A percentile compares a stretch with the other conserved stretches of the same genome.
phyloP scores from a whole-genome alignment of 2,113 vertebrate species.

The Petroica traversi region DNA sequence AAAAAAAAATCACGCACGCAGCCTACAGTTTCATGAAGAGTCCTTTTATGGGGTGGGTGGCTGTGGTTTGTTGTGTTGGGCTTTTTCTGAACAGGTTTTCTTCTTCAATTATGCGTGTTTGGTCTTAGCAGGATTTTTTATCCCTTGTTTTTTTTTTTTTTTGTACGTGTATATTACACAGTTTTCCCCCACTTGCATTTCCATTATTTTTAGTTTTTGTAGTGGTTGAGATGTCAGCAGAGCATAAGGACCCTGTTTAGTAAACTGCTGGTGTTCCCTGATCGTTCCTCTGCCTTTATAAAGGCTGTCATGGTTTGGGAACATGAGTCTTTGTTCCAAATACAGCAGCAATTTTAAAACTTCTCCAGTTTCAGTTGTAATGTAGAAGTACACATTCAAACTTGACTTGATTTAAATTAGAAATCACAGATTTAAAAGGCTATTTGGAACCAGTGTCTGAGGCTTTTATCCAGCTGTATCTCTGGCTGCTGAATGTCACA shows the following conservation, averaged over 20 bases:
- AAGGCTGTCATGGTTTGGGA: not conserved
- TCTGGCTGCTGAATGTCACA: not conserved
- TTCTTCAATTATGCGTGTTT: not conserved
- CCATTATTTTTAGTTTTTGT: not conserved
- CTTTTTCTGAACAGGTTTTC: not conserved
- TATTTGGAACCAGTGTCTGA: not conserved
- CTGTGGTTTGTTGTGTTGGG: not conserved
- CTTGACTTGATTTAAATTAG: not conserved
- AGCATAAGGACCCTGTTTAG: not conserved
- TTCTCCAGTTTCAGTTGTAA: not conserved
- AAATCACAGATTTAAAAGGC: not conserved
- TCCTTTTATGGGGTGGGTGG: not conserved
- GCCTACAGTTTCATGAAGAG: not conserved
- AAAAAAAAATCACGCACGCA: not conserved
- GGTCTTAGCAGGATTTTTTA: not conserved
- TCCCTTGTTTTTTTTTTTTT: not conserved
- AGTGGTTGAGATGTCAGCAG: not conserved
- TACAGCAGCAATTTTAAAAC: not conserved
- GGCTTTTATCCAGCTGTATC: not conserved
- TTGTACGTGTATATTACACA: not conserved
- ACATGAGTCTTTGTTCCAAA: not conserved
- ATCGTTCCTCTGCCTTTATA: not conserved
- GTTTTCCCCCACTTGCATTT: not conserved
- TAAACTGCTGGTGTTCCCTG: not conserved
- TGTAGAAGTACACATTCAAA: not conserved